Conservation (phyloP, 2,113 vertebrate genomes). For the Todiramphus saurophagus region DNA sequence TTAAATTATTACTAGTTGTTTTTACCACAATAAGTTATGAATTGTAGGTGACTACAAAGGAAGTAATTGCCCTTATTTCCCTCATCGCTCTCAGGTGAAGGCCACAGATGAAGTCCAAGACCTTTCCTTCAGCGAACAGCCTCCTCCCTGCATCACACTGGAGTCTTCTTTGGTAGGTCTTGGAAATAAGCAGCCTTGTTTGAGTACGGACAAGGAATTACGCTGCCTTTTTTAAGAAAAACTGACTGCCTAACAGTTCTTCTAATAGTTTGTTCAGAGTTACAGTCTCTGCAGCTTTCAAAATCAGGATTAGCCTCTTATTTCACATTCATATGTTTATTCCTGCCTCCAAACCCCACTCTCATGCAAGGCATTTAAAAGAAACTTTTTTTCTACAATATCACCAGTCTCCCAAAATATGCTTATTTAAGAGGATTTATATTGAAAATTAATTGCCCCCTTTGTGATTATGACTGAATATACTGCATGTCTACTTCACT, state of each 20-base stretch:
- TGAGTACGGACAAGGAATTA: not conserved
- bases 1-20: not conserved
- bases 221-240: not conserved
- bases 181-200: not conserved
- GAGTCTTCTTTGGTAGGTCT: not conserved
- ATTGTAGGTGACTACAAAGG: not conserved
- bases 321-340: not conserved
- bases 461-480: not conserved
- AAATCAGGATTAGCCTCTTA: not conserved
- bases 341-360: not conserved
- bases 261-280: not conserved
- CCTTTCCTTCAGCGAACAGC: not conserved
- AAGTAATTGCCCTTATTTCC: not conserved
- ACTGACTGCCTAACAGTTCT: not conserved
- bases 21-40: not conserved
- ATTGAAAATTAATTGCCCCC: not conserved
- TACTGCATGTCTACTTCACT: not conserved
- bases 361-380: not conserved
- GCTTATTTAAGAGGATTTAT: not conserved
- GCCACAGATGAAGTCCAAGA: not conserved
- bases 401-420: not conserved
- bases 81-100: not conserved
- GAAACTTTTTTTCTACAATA: not conserved
- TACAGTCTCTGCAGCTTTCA: not conserved
- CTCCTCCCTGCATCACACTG: fast-evolving